Base-by-base conservation (phyloP, 1,140 invertebrate species). In the Coelopa frigida region DNA sequence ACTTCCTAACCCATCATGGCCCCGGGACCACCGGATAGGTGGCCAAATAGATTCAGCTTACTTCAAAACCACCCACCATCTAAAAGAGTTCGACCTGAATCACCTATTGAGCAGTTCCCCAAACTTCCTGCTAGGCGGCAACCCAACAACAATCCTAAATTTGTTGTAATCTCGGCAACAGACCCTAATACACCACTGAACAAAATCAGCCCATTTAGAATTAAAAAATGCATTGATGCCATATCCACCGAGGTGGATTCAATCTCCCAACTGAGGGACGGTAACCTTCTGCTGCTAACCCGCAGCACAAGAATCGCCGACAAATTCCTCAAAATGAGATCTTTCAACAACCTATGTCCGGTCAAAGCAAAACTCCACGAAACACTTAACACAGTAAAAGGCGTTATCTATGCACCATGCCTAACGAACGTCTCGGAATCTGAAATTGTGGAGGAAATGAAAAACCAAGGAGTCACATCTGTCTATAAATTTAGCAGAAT, bases 261-360 rank as follows among this genome's bases (percentile, higher is more conserved):
- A 15, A 46, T 46, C 21, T 46, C 33, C 11, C 32, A 37, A 24
- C 18, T 46, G 6, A 22, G 44, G 27, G 44, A 46, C 18, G 44
- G 44, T 7, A 26, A 14, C 8, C 20, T 46, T 11, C 32, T 46
- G 10, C 15, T 46, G 11, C 33, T 46, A 18, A 20, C 33, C 15
- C 32, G 35, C 12, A 38, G 21, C 21, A 3, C 20, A 8, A 15
- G 18, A 17, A 22, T 37, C 20, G 44, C 22, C 20, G 33, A 46
- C 14, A 46, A 26, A 17, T 46, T 46, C n/a, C 18, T 46, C 4
- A 46, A 46, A 37, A 14, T 12, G 10, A 37, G 38, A 46, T 22
- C 32, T 14, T 24, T 37, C 14, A 8, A 21, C 12, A 46, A 38
- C n/a, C 10, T 46, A n/a, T 46, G 33, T 17, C 32, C 44, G 5